A percentile compares a stretch with the other conserved stretches of the same genome.
Conservation (phyloP, 2,113 vertebrate genomes). For the Protobothrops mucrosquamatus region DNA sequence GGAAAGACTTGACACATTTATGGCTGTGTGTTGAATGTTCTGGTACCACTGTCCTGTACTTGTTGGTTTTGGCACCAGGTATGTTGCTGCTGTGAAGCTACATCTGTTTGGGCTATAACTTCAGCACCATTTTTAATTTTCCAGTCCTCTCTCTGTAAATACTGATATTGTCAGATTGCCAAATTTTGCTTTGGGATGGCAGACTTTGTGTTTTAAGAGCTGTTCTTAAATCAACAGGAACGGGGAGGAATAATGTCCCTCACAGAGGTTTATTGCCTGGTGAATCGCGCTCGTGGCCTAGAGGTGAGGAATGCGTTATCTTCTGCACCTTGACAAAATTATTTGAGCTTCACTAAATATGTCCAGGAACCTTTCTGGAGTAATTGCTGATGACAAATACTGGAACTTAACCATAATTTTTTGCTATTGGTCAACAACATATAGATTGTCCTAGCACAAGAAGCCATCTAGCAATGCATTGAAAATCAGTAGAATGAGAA, state of each 20-base stretch:
- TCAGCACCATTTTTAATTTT: background rate
- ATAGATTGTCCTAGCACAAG: background rate
- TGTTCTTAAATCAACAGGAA: conserved; percentile 74
- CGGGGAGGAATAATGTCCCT: conserved; percentile 97
- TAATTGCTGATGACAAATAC: background rate
- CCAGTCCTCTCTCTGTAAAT: background rate
- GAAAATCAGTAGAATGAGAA: background rate
- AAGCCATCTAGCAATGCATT: background rate
- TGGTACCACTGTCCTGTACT: background rate
- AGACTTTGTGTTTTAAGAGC: background rate
- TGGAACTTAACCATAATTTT: background rate
- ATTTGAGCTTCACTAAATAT: background rate
- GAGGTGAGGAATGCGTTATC: conserved; percentile 75
- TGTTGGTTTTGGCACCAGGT: background rate
- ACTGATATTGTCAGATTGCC: background rate
- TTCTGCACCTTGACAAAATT: background rate
- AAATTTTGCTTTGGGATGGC: background rate
- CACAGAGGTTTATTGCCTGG: conserved; percentile 95
- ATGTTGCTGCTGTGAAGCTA: background rate
- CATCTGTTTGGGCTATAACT: background rate
- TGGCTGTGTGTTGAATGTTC: background rate
- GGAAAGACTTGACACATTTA: background rate
- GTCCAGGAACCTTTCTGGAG: background rate
- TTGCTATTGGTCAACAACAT: background rate
- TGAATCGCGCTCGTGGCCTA: conserved; percentile 93